Evolutionary conservation across 2,113 vertebrate genomes (phyloP), one percentile per base, ranked within the genome.

Genomic region (Odocoileus hemionus): DNA sequence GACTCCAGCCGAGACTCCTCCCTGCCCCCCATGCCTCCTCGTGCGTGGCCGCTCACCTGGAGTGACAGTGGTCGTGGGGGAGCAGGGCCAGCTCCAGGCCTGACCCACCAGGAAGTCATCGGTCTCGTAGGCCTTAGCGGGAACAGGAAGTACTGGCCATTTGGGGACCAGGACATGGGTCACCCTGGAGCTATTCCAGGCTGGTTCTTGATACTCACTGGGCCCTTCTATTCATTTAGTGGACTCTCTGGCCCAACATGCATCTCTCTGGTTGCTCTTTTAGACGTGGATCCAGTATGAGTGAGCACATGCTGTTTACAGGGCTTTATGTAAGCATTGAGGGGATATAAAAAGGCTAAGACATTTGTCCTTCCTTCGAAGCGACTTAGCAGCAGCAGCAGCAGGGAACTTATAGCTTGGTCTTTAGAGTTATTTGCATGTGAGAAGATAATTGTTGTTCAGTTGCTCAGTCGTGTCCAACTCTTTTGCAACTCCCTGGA

Each of bases 91-190:
- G 25, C 33, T 36, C 28, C 52, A 87, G 39, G 17, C 43, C 47
- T 39, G 76, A 52, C 43, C 30, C 33, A 12, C 30, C 25, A 28
- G 70, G 52, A 86, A 78, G 30, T 7, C 19, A 30, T 26, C 16
- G 10, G 43, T 7, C 39, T 30, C 9, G 0, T 33, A 0, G 15
- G 67, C 36, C 25, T 78, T n/a, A 28, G 5, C 25, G 26, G 1
- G 8, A 47, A 21, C 43, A 23, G 39, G 85, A 76, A 54, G 11
- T 23, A n/a, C 39, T 64, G 47, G 67, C 36, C 33, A 7, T 47
- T 3, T 7, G 33, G 52, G 26, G n/a, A 21, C 54, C 28, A 21
- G 47, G n/a, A n/a, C 47, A 30, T 26, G 52, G 2, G 36, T 70
- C 57, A 30, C n/a, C 16, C 36, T 50, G 36, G 60, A 89, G 70